Evolutionary conservation across 1,140 invertebrate genomes (phyloP), one percentile per base, ranked within the genome.

Genomic region (Pachyrhynchus sulphureomaculatus): DNA sequence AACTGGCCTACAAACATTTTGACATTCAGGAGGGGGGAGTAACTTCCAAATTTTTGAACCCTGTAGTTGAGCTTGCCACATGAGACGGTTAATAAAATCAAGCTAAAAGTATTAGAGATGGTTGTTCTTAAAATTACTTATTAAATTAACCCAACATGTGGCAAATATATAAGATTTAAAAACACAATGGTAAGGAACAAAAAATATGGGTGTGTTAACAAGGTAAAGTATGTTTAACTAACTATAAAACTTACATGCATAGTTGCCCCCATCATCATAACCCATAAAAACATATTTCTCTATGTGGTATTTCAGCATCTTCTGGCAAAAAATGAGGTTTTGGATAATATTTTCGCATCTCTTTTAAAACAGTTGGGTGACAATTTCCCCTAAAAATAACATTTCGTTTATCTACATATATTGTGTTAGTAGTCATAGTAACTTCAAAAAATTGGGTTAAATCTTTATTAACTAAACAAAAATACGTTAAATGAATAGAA

Each of bases 271-370:
- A 75, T 92, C 88, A 67, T 94, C 90, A 69, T 92, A 93, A 48
- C 91, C 91, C 84, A 97, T 89, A 74, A 98, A 95, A 64, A 97
- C 89, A 83, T 94, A 96, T 80, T n/a, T 96, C 95, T 42, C 90
- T 88, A 51, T 87, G 86, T 41, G 92, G 90, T 65, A 89, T 86
- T 78, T 96, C 93, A n/a, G 92, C 88, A 77, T 92, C 86, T 23
- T 83, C 80, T 1, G 95, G 95, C 52, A 98, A 79, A 78, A 98
- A 96, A 70, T 95, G 86, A 5, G 95, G 95, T 41, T 85, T 77
- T 13, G 81, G 77, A 75, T 96, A 97, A 76, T 90, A 88, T 67
- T 86, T 77, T 57, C 91, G 80, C 66, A 98, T 84, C 66, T 85
- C 81, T 44, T 87, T 80, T 55, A 92, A 78, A 9, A 94, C 84